Conservation (phyloP, 2,888 invertebrate genomes). For the Holacanthella duospinosa region DNA sequence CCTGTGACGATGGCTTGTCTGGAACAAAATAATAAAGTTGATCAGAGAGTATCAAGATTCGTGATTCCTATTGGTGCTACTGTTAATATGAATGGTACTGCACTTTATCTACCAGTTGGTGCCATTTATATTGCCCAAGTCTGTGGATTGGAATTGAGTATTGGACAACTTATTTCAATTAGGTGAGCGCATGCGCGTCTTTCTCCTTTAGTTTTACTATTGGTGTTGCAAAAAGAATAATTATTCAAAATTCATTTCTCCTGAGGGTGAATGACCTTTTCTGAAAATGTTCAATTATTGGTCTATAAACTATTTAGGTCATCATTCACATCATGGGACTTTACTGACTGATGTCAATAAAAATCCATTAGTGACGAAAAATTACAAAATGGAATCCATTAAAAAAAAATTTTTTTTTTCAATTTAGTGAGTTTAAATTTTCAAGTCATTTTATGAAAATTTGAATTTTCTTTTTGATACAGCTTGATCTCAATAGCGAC, state of each 20-base stretch:
- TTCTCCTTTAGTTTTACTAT: too few relatives aligned
- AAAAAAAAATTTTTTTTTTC: background rate
- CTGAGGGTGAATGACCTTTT: too few relatives aligned
- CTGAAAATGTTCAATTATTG: too few relatives aligned
- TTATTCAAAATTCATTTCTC: too few relatives aligned
- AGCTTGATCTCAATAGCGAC: slow-evolving; percentile 94
- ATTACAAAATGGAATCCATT: too few relatives aligned
- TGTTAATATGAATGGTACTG: slow-evolving; percentile 97
- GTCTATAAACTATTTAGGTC: too few relatives aligned
- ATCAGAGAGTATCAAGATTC: slow-evolving; percentile 82
- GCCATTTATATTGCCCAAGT: slow-evolving; percentile 96
- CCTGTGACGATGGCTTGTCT: slow-evolving; percentile 88
- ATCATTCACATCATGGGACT: too few relatives aligned
- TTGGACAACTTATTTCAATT: slow-evolving; percentile 81
- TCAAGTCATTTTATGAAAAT: background rate
- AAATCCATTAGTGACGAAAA: too few relatives aligned
- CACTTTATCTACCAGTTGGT: slow-evolving; percentile 94
- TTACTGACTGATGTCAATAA: too few relatives aligned
- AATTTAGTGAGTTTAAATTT: background rate
- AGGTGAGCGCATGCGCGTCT: slow-evolving; percentile 60
- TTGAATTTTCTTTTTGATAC: slow-evolving; percentile 23
- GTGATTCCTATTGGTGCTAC: slow-evolving; percentile 83
- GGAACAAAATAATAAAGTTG: slow-evolving; percentile 75
- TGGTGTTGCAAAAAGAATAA: too few relatives aligned
- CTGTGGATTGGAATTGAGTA: slow-evolving; percentile 65